These are phyloP conservation scores for Habropoda laboriosa DNA, from an alignment of 1,140 invertebrate genomes.

Conservation along the genomic window DNA sequence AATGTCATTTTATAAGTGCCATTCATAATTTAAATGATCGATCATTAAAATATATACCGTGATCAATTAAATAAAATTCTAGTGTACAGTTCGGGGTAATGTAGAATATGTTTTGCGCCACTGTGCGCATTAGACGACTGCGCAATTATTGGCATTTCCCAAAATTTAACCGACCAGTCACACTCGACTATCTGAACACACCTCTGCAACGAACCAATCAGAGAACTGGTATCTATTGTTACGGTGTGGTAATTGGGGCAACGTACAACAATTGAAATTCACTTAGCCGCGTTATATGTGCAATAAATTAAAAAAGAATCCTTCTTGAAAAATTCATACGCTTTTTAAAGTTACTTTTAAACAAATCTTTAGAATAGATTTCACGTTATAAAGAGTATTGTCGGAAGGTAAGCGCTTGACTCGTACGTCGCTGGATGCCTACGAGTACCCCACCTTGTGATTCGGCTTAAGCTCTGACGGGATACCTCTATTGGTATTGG, in stretches of 20 bases:
- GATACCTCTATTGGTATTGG: constrained; percentile 54
- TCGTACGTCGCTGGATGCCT: constrained; percentile 34
- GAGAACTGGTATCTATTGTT: constrained; percentile 16
- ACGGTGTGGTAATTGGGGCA: constrained; percentile 56
- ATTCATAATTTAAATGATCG: not conserved
- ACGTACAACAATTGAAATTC: constrained; percentile 61
- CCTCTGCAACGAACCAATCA: constrained; percentile 54
- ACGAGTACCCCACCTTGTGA: constrained; percentile 43
- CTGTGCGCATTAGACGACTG: constrained; percentile 36
- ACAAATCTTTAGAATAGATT: not conserved
- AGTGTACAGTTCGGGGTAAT: not conserved
- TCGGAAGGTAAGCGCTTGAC: constrained; percentile 1
- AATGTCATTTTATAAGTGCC: not conserved
- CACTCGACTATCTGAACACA: constrained; percentile 12
- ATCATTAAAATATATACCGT: not conserved
- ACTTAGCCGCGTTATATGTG: constrained; percentile 49
- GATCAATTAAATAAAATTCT: not conserved
- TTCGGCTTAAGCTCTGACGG: constrained; percentile 38
- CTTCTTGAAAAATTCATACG: not conserved
- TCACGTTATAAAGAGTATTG: not conserved
- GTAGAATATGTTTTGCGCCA: constrained; percentile 32
- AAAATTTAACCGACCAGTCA: constrained; percentile 34
- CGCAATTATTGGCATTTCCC: constrained; percentile 53
- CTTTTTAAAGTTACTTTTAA: not conserved
- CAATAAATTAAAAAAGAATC: constrained; percentile 1